These are phyloP conservation scores for Carapus acus DNA, from an alignment of 2,797 vertebrate species.

Conservation along the genomic window DNA sequence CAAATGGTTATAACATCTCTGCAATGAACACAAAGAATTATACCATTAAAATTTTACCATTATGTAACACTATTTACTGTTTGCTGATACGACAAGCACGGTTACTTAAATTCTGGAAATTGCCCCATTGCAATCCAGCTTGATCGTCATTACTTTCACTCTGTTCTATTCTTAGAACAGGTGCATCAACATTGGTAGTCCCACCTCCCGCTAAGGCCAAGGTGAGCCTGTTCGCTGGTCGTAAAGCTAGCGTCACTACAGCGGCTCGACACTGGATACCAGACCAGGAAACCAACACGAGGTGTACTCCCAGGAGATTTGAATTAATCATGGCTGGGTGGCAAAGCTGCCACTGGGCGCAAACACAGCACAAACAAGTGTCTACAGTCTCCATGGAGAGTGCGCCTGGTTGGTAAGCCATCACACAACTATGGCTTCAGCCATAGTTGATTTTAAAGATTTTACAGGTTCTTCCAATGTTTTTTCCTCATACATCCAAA, in stretches of 20 bases:
- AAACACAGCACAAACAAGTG: slow-evolving; percentile 59
- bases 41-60: neutral
- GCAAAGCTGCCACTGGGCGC: slow-evolving; percentile 56
- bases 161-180: slow-evolving; percentile 30
- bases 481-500: no score
- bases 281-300: slow-evolving; percentile 65
- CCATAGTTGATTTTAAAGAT: no score
- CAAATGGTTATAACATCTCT: no score
- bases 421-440: slow-evolving; percentile 6
- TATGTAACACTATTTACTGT: slow-evolving; percentile 6
- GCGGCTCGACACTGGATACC: slow-evolving; percentile 68
- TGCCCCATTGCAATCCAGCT: slow-evolving; percentile 7
- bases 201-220: slow-evolving; percentile 15
- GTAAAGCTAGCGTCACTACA: slow-evolving; percentile 46
- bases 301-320: slow-evolving; percentile 63
- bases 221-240: slow-evolving; percentile 33
- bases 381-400: slow-evolving; percentile 51
- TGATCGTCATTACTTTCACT: slow-evolving; percentile 23
- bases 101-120: slow-evolving; percentile 26
- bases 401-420: slow-evolving; percentile 16
- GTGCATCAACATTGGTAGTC: slow-evolving; percentile 31
- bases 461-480: no score
- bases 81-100: slow-evolving; percentile 2
- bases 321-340: slow-evolving; percentile 76
- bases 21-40: slow-evolving; percentile 1